Evolutionary conservation across 2,797 vertebrate genomes (phyloP).

Genomic region (Coendou prehensilis): DNA sequence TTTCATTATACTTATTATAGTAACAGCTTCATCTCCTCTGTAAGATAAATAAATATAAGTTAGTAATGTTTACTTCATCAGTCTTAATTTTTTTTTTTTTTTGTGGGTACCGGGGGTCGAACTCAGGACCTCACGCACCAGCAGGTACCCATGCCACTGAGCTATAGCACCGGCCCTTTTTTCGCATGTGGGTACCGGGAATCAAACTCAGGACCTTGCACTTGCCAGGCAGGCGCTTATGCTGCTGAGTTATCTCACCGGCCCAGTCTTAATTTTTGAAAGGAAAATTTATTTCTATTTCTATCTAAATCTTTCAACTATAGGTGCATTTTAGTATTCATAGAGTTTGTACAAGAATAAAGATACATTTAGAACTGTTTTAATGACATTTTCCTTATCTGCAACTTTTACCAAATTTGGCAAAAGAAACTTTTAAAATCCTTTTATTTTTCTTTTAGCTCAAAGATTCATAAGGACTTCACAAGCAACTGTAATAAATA

Average conservation of each 20-base stretch:
- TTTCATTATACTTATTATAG: slow-evolving; percentile 10
- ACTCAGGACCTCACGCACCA: no score
- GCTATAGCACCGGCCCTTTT: no score
- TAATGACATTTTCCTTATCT: slow-evolving; percentile 71
- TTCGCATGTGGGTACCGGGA: no score
- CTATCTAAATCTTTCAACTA: slow-evolving; percentile 60
- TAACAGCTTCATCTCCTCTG: slow-evolving; percentile 3
- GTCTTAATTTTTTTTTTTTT: neutral
- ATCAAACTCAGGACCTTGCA: no score
- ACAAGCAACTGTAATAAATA: slow-evolving; percentile 64
- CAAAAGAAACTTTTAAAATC: slow-evolving; percentile 59
- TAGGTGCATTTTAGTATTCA: slow-evolving; percentile 48
- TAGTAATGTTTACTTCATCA: slow-evolving; percentile 28
- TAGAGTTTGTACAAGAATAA: slow-evolving; percentile 45
- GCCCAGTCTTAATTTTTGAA: slow-evolving; percentile 32
- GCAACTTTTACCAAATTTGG: slow-evolving; percentile 64
- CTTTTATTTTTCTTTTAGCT: slow-evolving; percentile 58
- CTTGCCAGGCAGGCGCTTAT: no score
- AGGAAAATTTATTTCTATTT: slow-evolving; percentile 13
- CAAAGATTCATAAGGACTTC: slow-evolving; percentile 60
- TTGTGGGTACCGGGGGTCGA: no score
- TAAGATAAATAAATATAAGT: slow-evolving; percentile 53
- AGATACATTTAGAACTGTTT: slow-evolving; percentile 43
- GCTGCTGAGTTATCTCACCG: no score
- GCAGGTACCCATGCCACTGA: no score